A percentile compares a stretch with the other conserved stretches of the same genome.
These are phyloP conservation scores for Drosophila repletoides DNA, from an alignment of 1,140 invertebrate genomes.

Conservation along the genomic window DNA sequence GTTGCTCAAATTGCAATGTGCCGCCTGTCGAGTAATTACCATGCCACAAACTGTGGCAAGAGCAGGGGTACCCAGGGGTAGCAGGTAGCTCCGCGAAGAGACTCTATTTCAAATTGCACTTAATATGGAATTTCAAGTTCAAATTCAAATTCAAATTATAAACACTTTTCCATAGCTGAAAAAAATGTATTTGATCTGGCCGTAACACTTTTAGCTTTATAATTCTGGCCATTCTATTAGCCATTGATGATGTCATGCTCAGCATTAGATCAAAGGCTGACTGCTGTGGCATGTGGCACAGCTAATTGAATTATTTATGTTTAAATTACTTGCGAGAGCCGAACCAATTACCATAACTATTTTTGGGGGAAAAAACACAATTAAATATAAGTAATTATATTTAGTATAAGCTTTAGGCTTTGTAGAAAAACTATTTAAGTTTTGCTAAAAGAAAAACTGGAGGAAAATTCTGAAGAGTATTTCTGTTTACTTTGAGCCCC, in stretches of 20 bases:
- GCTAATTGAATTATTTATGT: constrained; percentile 22
- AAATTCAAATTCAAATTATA: constrained; percentile 48
- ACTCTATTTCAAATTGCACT: constrained; percentile 74
- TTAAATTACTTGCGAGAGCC: not conserved
- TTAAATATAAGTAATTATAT: not conserved
- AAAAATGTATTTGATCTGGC: constrained; percentile 48
- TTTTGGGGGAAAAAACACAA: not conserved
- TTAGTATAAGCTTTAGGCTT: too few relatives aligned
- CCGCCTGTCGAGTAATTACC: constrained; percentile 62
- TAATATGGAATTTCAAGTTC: constrained; percentile 73
- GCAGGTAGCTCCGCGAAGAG: constrained; percentile 15
- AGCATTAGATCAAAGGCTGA: constrained; percentile 38
- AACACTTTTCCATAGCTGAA: constrained; percentile 20
- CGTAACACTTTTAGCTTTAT: constrained; percentile 26
- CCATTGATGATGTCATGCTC: constrained; percentile 34
- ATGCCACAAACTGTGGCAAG: constrained; percentile 42
- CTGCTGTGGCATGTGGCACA: constrained; percentile 22
- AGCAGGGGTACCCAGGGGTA: not conserved
- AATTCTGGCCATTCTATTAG: not conserved
- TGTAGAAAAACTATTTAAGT: too few relatives aligned
- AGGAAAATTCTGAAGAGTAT: too few relatives aligned
- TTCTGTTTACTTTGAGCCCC: not conserved
- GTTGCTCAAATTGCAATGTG: constrained; percentile 68
- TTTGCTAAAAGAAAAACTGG: too few relatives aligned
- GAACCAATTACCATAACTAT: too few relatives aligned